A percentile compares a stretch with the other conserved stretches of the same genome.
Conservation (phyloP, 2,888 invertebrate genomes). For the Troglohyphantes excavatus region DNA sequence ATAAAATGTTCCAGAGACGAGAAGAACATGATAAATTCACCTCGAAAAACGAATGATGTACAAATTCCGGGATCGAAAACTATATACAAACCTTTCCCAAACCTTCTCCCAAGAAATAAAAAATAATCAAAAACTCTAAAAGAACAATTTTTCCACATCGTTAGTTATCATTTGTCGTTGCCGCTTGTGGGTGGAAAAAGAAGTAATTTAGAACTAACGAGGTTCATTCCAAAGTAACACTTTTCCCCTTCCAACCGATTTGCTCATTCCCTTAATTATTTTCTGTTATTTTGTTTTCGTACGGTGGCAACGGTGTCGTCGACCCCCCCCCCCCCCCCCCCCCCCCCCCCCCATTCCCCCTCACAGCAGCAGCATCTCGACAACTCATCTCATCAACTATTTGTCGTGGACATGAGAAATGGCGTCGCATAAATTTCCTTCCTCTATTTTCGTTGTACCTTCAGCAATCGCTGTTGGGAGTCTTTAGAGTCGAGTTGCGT, state of each 20-base stretch:
- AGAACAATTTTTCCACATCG: slow-evolving; percentile 3
- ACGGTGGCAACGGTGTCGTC: slow-evolving; percentile 22
- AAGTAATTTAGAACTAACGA: slow-evolving; percentile 45
- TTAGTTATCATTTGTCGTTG: slow-evolving; percentile 59
- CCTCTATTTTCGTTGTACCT: neutral
- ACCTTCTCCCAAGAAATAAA: slow-evolving; percentile 4
- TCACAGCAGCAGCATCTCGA: neutral
- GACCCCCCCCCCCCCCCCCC: slow-evolving; percentile 20
- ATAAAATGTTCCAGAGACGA: too few species aligned
- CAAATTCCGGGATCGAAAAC: neutral
- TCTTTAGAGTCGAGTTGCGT: neutral
- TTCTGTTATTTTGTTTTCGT: slow-evolving; percentile 17
- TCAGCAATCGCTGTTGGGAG: neutral
- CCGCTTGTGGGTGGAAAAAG: slow-evolving; percentile 26
- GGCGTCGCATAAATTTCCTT: slow-evolving; percentile 24
- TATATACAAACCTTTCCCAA: neutral
- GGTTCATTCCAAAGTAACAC: slow-evolving; percentile 25
- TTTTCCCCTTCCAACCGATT: slow-evolving; percentile 51
- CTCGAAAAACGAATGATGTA: neutral
- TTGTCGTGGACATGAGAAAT: slow-evolving; percentile 30
- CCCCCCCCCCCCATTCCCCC: neutral
- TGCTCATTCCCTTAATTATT: slow-evolving; percentile 30
- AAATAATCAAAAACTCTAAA: neutral
- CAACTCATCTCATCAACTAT: slow-evolving; percentile 46
- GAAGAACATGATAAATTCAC: slow-evolving; percentile 4